Conservation (phyloP, 2,113 vertebrate species). For the Taxidea taxus region DNA sequence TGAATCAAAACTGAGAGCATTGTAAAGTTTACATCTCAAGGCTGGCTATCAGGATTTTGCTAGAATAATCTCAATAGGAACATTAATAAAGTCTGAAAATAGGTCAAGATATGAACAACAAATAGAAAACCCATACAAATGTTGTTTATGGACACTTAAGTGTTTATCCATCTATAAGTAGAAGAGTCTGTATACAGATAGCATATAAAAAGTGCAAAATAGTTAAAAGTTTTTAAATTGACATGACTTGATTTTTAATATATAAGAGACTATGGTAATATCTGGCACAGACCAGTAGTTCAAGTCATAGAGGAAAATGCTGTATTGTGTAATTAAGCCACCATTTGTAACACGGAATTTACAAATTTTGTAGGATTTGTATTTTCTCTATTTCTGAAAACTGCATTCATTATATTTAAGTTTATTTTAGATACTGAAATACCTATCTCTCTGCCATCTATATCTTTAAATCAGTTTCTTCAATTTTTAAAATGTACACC, state of each 20-base stretch:
- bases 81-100: not conserved
- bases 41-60: not conserved
- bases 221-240: not conserved
- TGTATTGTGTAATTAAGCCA: constrained; percentile 7
- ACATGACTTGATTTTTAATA: not conserved
- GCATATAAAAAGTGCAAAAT: not conserved
- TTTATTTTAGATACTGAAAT: constrained; percentile 15
- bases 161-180: not conserved
- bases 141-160: not conserved
- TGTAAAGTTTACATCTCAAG: not conserved
- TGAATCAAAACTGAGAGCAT: not conserved
- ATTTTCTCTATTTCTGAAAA: constrained; percentile 8
- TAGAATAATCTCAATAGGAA: not conserved
- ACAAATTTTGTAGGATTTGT: not conserved
- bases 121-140: not conserved
- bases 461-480: not conserved
- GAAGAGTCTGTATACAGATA: not conserved
- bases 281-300: not conserved
- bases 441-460: not conserved
- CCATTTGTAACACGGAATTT: not conserved
- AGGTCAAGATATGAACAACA: not conserved
- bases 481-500: not conserved
- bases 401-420: not conserved
- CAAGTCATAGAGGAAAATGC: not conserved
- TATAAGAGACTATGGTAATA: not conserved